Evolutionary conservation across 2,797 vertebrate species (phyloP), one percentile per base, ranked within the genome.

Genomic region (Nothura maculosa): DNA sequence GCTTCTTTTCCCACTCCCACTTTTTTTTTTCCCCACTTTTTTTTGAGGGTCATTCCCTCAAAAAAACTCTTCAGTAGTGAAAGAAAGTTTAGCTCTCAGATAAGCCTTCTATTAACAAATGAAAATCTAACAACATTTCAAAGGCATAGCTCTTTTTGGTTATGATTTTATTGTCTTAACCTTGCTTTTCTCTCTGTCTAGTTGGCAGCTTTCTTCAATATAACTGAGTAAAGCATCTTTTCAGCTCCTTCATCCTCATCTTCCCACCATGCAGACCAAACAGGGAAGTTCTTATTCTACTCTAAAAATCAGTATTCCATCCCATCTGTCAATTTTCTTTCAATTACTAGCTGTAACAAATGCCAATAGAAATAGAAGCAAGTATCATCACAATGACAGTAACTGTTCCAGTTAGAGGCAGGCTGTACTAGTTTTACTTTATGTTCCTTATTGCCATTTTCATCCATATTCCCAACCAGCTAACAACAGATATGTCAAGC

Each of bases 321-420:
- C 22, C 6, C 68, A 61, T 62, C 73, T 69, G 28, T 55, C 17
- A 45, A 19, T 83, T 85, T 76, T 61, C 16, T 72, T 91, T 80
- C 47, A 90, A 32, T 55, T 14, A n/a, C 76, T 66, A 69, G 6
- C 38, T 55, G 8, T 22, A 77, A 77, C 22, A 54, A 85, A 91
- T 50, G 27, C 19, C 69, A 55, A n/a, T 16, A 67, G 58, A 87
- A 15, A 69, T 32, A 57, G 72, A 63, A 83, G 61, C n/a, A 68
- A 79, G 68, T 66, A 19, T 61, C 60, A 79, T 45, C 16, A 62
- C 64, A 20, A 57, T 48, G 16, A 60, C 45, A 89, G 20, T 32
- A 86, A 90, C 27, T 57, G 12, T 42, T 85, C 20, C 55, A 61
- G 45, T 34, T 47, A 67, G 89, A 86, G 12, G 61, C 16, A 81